A percentile compares a stretch with the other conserved stretches of the same genome.
Conservation (phyloP, 1,140 invertebrate genomes). For the Drosophila melanica region DNA sequence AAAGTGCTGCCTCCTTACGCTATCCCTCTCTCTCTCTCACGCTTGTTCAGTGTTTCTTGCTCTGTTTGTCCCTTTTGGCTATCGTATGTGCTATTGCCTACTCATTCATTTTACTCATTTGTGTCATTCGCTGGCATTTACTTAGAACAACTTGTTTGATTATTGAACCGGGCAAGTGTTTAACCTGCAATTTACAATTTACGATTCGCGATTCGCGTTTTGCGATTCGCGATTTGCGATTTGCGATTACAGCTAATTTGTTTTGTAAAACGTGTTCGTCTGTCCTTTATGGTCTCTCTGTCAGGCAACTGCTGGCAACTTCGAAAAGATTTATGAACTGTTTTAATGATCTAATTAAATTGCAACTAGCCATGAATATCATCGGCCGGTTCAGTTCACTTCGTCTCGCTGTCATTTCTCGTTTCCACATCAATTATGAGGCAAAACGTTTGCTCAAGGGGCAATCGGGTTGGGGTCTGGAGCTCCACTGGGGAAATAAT, state of each 20-base stretch:
- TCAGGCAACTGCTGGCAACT: slow-evolving; percentile 17
- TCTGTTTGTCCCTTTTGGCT: slow-evolving; percentile 1
- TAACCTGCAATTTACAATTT: slow-evolving; percentile 47
- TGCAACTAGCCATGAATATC: slow-evolving; percentile 76
- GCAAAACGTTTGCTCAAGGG: slow-evolving; percentile 4
- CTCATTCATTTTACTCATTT: slow-evolving; percentile 44
- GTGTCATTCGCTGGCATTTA: slow-evolving; percentile 52
- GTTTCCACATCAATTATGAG: slow-evolving; percentile 35
- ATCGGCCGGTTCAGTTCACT: slow-evolving; percentile 52
- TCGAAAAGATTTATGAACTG: slow-evolving; percentile 71
- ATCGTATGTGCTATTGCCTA: slow-evolving; percentile 41
- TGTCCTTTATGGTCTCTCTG: slow-evolving; percentile 9
- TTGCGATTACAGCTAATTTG: slow-evolving; percentile 68
- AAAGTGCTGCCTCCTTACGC: slow-evolving; percentile 26
- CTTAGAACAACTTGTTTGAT: slow-evolving; percentile 77
- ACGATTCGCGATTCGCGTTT: slow-evolving; percentile 30
- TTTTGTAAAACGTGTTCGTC: slow-evolving; percentile 58
- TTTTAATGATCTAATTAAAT: slow-evolving; percentile 79
- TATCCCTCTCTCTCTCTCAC: not conserved
- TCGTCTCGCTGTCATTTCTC: slow-evolving; percentile 21
- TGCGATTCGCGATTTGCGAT: slow-evolving; percentile 29
- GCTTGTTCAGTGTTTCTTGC: slow-evolving; percentile 3
- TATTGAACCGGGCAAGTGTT: slow-evolving; percentile 56
- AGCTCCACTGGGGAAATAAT: not conserved
- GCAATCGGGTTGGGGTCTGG: not conserved